Conservation (phyloP, 1,140 invertebrate genomes). For the Mylabris phalerata region DNA sequence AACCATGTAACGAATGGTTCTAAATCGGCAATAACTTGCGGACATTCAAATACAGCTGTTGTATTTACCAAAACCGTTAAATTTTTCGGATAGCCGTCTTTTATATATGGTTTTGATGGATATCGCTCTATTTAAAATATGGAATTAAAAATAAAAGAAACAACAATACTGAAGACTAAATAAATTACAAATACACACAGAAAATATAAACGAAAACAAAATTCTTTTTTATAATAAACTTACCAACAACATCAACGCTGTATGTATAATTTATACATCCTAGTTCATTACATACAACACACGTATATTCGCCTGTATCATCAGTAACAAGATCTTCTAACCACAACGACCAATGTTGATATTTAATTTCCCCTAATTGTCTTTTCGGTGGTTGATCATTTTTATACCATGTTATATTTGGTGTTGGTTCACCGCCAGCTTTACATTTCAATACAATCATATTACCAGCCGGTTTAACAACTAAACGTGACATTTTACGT, state of each 20-base stretch:
- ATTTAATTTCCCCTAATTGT: conserved; percentile 50
- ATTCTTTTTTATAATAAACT: conserved; percentile 29
- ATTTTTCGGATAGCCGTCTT: conserved; percentile 70
- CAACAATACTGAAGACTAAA: neutral
- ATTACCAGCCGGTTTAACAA: conserved; percentile 61
- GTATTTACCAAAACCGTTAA: conserved; percentile 64
- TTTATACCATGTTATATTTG: conserved; percentile 50
- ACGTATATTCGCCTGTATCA: conserved; percentile 82
- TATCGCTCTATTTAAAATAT: conserved; percentile 54
- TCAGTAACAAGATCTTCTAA: conserved; percentile 68
- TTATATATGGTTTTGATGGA: conserved; percentile 71
- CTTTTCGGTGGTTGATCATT: conserved; percentile 61
- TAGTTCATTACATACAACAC: conserved; percentile 69
- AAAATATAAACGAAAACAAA: neutral
- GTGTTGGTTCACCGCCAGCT: conserved; percentile 44
- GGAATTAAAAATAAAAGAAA: neutral
- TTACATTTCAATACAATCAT: conserved; percentile 58
- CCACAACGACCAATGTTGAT: conserved; percentile 57
- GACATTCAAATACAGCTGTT: conserved; percentile 65
- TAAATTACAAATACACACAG: neutral
- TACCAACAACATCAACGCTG: conserved; percentile 67
- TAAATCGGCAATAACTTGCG: conserved; percentile 60
- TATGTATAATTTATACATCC: conserved; percentile 73
- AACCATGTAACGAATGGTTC: conserved; percentile 70
- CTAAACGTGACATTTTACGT: conserved; percentile 32